Base-by-base conservation (phyloP, 2,113 vertebrate species). In the Chamaetylas fuelleborni region DNA sequence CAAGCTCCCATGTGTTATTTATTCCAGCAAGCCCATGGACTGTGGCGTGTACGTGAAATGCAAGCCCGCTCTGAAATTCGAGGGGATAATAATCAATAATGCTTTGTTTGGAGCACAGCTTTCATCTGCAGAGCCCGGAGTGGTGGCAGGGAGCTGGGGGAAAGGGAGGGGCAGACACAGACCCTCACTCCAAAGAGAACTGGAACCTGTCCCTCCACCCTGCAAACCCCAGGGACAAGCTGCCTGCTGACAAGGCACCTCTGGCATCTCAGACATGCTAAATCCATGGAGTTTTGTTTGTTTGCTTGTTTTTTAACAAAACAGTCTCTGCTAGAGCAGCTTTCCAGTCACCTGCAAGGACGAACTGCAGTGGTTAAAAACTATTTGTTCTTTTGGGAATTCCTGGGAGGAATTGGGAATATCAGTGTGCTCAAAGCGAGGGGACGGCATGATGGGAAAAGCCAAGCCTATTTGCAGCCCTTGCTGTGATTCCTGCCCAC, bases 1-100 rank as follows among this genome's bases (percentile, higher is more conserved):
- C 87, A 64, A 60, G 80, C 83, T 85, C 80, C 61, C 94, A 95
- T 95, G 94, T 95, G 94, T 92, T 97, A 91, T 94, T 97, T 95
- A 95, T 94, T 96, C 91, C 88, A 88, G 91, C 54, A 50, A 94
- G 90, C 64, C 80, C 81, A 13, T 7, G 77, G 74, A 71, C 86
- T 85, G 67, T 57, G 79, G 67, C 3, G 4, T 19, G 42, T 54
- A 36, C 86, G 42, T 69, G 69, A 87, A 97, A 93, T 54, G 77
- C 53, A 72, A 80, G 51, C 83, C 85, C 4, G 0, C 67, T 73
- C 88, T 88, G 92, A 94, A 92, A 96, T 70, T 77, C 3, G 23
- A 94, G 69, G 88, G 88, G 71, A 92, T 84, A 58, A 86, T 86
- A 67, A 93, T 96, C 95, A 92, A 92, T 95, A 94, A 86, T 8